phyloP scores from a whole-genome alignment of 1,140 invertebrate genomes.

The Caenorhabditis remanei region DNA sequence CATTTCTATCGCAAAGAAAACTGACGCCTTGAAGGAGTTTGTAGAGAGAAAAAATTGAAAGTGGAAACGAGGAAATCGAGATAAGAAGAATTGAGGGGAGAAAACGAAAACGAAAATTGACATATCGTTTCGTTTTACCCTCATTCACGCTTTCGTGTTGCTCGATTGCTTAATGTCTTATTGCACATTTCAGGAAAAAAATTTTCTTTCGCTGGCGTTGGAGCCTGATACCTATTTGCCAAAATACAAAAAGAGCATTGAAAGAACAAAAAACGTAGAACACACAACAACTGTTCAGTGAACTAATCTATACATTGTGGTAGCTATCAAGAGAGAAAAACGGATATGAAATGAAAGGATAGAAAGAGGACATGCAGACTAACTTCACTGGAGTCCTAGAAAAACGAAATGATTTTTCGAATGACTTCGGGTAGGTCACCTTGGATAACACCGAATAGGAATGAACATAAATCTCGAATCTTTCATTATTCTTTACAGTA shows the following conservation, averaged over 20 bases:
- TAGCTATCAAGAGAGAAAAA: background rate
- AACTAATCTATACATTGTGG: background rate
- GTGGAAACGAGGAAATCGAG: conserved; percentile 41
- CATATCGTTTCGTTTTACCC: conserved; percentile 13
- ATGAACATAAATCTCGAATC: too few relatives aligned
- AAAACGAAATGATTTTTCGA: background rate
- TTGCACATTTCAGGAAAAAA: background rate
- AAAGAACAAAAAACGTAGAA: background rate
- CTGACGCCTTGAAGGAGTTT: conserved; percentile 24
- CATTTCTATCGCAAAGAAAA: background rate
- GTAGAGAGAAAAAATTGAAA: conserved; percentile 19
- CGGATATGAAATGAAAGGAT: background rate
- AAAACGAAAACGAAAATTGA: conserved; percentile 31
- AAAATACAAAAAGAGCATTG: background rate
- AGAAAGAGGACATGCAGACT: background rate
- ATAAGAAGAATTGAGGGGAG: conserved; percentile 3
- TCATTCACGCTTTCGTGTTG: background rate
- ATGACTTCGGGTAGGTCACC: background rate
- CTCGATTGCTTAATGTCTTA: background rate
- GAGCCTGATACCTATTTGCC: background rate
- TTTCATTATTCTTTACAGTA: too few relatives aligned
- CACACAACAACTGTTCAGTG: conserved; percentile 20
- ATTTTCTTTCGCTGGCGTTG: background rate
- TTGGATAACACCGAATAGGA: too few relatives aligned
- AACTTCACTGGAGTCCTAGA: background rate